Conservation (phyloP, 2,888 invertebrate species). For the Cactoblastis cactorum region DNA sequence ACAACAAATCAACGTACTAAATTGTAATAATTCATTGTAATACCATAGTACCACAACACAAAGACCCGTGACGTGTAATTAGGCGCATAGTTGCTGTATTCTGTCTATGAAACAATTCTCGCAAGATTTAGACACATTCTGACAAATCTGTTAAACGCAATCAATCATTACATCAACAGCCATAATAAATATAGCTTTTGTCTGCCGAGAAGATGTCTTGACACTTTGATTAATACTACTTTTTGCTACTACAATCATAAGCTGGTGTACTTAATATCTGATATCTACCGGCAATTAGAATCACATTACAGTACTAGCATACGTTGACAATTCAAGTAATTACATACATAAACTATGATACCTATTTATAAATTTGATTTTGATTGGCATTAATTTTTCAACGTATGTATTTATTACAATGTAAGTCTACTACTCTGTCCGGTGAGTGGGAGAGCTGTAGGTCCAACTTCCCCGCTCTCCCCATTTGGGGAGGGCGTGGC, state of each 20-base stretch:
- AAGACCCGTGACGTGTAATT: too few species aligned
- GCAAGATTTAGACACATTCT: neutral
- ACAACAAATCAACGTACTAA: too few species aligned
- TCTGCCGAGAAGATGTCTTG: neutral
- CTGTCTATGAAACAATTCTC: neutral
- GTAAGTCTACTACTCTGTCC: too few species aligned
- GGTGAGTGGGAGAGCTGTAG: too few species aligned
- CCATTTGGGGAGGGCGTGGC: too few species aligned
- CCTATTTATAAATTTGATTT: neutral
- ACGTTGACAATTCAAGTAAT: neutral
- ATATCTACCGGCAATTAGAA: neutral
- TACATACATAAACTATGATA: neutral
- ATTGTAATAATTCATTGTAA: too few species aligned
- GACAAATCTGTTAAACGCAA: neutral
- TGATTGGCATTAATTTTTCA: neutral
- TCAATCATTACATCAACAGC: constrained; percentile 6
- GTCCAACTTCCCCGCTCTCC: too few species aligned
- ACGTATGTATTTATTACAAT: too few species aligned
- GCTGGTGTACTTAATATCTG: neutral
- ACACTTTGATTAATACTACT: constrained; percentile 8
- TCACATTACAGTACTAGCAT: neutral
- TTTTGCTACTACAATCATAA: neutral
- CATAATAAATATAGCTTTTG: neutral
- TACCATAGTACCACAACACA: too few species aligned
- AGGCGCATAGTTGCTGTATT: too few species aligned